Conservation (phyloP, 2,797 vertebrate genomes). For the Phyllotis vaccarum region DNA sequence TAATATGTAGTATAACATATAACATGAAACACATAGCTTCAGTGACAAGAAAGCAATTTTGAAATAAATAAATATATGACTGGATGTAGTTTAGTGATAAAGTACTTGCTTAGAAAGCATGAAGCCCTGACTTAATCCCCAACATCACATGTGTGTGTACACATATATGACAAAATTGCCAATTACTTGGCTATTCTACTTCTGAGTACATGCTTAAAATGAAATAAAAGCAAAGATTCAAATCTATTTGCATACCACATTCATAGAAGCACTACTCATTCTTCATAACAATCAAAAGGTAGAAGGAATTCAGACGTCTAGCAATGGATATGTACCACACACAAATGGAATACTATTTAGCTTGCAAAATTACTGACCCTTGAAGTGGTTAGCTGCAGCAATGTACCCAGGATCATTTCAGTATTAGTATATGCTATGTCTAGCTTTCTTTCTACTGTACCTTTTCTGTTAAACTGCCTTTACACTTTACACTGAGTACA, state of each 20-base stretch:
- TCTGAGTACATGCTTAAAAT: background rate
- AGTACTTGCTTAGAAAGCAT: background rate
- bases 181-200: conserved; percentile 5
- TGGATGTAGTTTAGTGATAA: background rate
- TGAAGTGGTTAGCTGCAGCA: background rate
- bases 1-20: background rate
- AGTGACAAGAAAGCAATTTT: background rate
- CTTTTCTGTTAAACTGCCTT: background rate
- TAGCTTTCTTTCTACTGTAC: background rate
- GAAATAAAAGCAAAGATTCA: background rate
- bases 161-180: background rate
- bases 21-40: background rate
- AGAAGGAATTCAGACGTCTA: background rate
- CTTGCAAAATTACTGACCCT: conserved; percentile 1
- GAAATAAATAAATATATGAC: background rate
- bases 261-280: background rate
- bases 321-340: background rate
- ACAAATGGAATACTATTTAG: background rate
- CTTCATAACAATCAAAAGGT: background rate
- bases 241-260: background rate
- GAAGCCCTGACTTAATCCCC: background rate
- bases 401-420: background rate
- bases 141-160: background rate
- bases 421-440: background rate
- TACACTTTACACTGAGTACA: background rate